Percentiles rank a stretch among this genome's conserved stretches.
These are phyloP conservation scores for Podabrus alpinus DNA, from an alignment of 2,888 invertebrate species.

Conservation along the genomic window DNA sequence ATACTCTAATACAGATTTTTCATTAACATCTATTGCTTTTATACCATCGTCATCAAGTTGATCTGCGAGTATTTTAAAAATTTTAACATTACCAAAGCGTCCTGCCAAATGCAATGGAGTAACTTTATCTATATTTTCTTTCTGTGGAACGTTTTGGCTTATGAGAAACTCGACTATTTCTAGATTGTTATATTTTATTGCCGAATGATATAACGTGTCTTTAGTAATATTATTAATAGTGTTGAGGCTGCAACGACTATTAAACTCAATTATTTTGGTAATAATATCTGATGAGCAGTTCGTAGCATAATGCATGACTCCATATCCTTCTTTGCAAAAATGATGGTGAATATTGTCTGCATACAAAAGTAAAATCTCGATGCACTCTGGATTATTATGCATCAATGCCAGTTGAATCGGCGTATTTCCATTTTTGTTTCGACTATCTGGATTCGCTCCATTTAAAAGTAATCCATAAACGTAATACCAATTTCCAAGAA, in stretches of 20 bases:
- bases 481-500: neutral
- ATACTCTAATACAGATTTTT: neutral
- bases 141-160: neutral
- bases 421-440: neutral
- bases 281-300: neutral
- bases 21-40: neutral
- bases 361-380: neutral
- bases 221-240: neutral
- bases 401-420: neutral
- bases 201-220: neutral
- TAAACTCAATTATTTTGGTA: neutral
- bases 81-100: neutral
- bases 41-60: neutral
- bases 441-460: neutral
- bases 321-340: neutral
- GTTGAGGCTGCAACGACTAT: neutral
- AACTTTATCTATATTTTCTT: neutral
- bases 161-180: neutral
- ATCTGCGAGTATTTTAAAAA: neutral
- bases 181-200: neutral
- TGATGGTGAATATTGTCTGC: neutral
- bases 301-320: neutral
- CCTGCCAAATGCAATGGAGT: neutral
- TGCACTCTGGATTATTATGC: neutral
- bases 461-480: neutral